These are phyloP conservation scores for Camptogramma bilineatum DNA, from an alignment of 2,888 invertebrate species.

Conservation along the genomic window DNA sequence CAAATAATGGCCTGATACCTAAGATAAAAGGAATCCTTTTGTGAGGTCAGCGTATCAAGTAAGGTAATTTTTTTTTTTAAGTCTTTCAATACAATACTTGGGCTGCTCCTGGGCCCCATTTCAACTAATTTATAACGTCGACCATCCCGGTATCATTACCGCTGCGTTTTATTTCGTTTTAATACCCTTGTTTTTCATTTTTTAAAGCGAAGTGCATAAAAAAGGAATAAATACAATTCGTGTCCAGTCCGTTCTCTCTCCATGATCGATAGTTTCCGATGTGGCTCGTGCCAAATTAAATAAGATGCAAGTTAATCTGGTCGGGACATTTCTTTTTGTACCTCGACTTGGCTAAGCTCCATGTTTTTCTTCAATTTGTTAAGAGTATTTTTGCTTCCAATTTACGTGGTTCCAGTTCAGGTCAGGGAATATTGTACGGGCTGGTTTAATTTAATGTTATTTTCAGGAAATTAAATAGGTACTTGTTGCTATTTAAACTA, in stretches of 20 bases:
- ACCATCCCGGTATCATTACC: too few species aligned
- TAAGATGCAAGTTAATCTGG: slow-evolving; percentile 69
- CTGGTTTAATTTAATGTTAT: neutral
- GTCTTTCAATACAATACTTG: too few species aligned
- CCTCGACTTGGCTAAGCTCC: slow-evolving; percentile 42
- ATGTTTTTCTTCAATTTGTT: slow-evolving; percentile 35
- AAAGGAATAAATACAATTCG: neutral
- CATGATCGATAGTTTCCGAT: slow-evolving; percentile 74
- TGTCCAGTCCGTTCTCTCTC: slow-evolving; percentile 13
- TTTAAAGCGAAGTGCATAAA: too few species aligned
- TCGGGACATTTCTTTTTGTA: slow-evolving; percentile 47
- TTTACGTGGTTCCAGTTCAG: slow-evolving; percentile 12
- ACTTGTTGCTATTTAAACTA: too few species aligned
- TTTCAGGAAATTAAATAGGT: neutral
- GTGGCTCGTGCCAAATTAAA: slow-evolving; percentile 70
- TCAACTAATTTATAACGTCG: too few species aligned
- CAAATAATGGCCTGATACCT: too few species aligned
- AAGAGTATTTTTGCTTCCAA: slow-evolving; percentile 30
- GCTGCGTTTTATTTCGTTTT: too few species aligned
- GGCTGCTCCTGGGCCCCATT: too few species aligned
- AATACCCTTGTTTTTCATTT: neutral
- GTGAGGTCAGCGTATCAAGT: too few species aligned
- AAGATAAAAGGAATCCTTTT: too few species aligned
- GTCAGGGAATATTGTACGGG: neutral
- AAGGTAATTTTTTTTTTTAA: too few species aligned